These are phyloP conservation scores for Chouioia cunea DNA, from an alignment of 2,888 invertebrate species.

Conservation along the genomic window DNA sequence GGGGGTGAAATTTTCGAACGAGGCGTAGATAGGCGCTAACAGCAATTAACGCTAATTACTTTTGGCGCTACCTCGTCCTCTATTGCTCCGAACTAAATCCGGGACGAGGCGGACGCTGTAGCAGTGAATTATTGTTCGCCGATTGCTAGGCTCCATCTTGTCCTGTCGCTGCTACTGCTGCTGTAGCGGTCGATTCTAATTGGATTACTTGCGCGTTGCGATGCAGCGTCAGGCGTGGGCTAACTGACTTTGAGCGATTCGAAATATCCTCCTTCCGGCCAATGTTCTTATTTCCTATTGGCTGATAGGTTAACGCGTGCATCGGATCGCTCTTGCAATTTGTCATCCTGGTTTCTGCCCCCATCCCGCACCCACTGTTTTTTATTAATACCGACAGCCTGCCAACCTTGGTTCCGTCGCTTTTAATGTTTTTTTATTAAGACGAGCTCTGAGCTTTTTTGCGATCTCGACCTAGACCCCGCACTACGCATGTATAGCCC, in stretches of 20 bases:
- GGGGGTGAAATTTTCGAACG: too few relatives aligned
- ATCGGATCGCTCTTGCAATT: too few relatives aligned
- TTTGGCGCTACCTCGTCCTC: slow-evolving; percentile 47
- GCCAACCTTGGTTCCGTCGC: too few relatives aligned
- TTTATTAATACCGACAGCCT: too few relatives aligned
- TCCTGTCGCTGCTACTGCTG: neutral
- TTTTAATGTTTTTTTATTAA: too few relatives aligned
- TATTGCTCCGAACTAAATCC: neutral
- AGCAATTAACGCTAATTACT: slow-evolving; percentile 57
- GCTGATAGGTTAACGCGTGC: too few relatives aligned
- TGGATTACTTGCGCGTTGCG: slow-evolving; percentile 28
- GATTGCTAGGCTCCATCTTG: slow-evolving; percentile 45
- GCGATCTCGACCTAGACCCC: too few relatives aligned
- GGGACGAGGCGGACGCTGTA: slow-evolving; percentile 30
- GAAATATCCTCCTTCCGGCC: neutral
- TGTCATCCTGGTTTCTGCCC: too few relatives aligned
- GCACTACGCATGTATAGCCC: too few relatives aligned
- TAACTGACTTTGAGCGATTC: slow-evolving; percentile 15
- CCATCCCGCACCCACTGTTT: too few relatives aligned
- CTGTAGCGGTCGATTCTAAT: slow-evolving; percentile 20
- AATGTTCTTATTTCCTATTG: slow-evolving; percentile 23
- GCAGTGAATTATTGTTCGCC: slow-evolving; percentile 55
- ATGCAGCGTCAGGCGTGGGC: neutral
- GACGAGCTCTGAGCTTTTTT: too few relatives aligned
- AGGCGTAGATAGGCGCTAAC: slow-evolving; percentile 46